phyloP scores from a whole-genome alignment of 2,888 invertebrate species.

The Aphidius colemani region DNA sequence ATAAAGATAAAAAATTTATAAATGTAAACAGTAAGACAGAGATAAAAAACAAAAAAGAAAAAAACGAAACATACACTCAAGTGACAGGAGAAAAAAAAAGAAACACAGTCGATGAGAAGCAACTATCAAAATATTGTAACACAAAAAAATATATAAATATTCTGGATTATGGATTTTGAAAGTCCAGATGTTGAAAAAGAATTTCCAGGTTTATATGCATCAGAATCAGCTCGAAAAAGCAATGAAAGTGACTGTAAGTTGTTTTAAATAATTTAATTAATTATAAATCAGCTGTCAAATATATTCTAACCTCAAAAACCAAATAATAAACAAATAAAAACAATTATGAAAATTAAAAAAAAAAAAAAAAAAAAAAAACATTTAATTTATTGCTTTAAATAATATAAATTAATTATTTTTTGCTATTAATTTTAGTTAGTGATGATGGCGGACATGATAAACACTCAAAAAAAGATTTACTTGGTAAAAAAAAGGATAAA shows the following conservation, averaged over 20 bases:
- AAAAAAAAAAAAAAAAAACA: too few species aligned
- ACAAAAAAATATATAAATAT: too few species aligned
- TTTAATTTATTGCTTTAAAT: neutral
- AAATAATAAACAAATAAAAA: too few species aligned
- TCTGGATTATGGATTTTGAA: conserved; percentile 73
- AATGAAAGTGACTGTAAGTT: conserved; percentile 84
- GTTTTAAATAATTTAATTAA: neutral
- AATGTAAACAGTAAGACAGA: too few species aligned
- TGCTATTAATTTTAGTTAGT: conserved; percentile 67
- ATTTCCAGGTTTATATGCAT: conserved; percentile 85
- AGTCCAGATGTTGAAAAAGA: conserved; percentile 90
- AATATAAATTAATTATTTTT: neutral
- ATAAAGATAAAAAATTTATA: too few species aligned
- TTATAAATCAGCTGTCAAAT: neutral
- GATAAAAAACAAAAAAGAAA: too few species aligned
- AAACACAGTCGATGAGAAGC: too few species aligned
- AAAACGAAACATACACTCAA: too few species aligned
- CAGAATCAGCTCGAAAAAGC: conserved; percentile 76
- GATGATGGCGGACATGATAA: conserved; percentile 78
- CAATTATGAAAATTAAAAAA: too few species aligned
- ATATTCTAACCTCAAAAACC: neutral
- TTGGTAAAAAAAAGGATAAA: conserved; percentile 80
- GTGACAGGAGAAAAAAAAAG: too few species aligned
- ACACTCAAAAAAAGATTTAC: conserved; percentile 76
- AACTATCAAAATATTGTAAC: too few species aligned